phyloP scores from a whole-genome alignment of 2,797 vertebrate species.

The Microchirus variegatus region DNA sequence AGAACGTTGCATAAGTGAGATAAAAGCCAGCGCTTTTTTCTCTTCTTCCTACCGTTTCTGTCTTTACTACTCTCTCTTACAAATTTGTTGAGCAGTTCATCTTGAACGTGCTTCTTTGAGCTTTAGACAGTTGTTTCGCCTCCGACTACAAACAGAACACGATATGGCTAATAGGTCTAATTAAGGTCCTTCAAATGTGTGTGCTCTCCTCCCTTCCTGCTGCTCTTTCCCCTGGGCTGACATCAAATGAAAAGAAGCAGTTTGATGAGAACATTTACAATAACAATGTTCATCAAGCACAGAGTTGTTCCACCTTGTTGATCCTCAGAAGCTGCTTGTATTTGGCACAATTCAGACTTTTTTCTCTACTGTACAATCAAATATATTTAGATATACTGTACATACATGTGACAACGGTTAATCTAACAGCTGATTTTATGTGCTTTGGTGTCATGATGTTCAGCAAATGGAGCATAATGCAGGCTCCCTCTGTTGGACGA shows the following conservation, averaged over 20 bases:
- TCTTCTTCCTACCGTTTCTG: conserved; percentile 1
- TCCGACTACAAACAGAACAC: conserved; percentile 18
- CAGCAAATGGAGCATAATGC: too few species aligned
- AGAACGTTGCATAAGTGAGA: conserved; percentile 32
- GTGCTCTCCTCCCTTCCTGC: conserved; percentile 17
- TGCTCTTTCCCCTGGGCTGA: conserved; percentile 12
- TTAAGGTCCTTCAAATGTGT: conserved; percentile 35
- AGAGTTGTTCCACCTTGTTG: not conserved
- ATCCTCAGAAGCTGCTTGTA: not conserved
- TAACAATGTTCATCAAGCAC: not conserved
- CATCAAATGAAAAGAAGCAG: conserved; percentile 8
- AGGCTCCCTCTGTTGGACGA: too few species aligned
- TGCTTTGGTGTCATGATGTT: too few species aligned
- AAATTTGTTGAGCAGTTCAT: not conserved
- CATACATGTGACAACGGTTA: too few species aligned
- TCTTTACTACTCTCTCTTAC: not conserved
- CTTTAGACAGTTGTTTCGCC: conserved; percentile 2
- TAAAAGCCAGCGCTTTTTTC: conserved; percentile 22
- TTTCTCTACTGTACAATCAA: too few species aligned
- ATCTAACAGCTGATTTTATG: too few species aligned
- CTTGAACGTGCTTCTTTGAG: not conserved
- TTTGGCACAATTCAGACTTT: not conserved
- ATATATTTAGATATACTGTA: too few species aligned
- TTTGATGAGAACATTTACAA: conserved; percentile 13
- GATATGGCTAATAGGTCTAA: conserved; percentile 30